Base-by-base conservation (phyloP, 2,113 vertebrate genomes). In the Tiliqua scincoides region DNA sequence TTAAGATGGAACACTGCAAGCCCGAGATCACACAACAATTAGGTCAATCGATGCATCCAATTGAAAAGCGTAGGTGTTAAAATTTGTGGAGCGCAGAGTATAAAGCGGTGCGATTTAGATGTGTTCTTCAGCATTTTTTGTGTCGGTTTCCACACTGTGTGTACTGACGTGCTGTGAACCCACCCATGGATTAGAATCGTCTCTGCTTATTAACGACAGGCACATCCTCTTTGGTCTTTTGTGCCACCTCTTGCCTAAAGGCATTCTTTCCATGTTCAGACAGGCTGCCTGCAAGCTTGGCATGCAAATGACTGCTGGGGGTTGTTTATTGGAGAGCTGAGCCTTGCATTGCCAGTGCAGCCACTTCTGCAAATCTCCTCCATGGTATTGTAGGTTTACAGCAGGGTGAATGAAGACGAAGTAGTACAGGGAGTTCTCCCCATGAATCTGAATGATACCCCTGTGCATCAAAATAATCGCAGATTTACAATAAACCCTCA, bases 251-350 rank as follows among this genome's bases (percentile, higher is more conserved):
- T 52, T 54, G 74, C 67, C 67, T 83, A 35, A 72, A 63, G 81
- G 82, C 83, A 81, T 74, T 48, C 62, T 61, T 48, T 30, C 65
- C 73, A 48, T 68, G 77, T 83, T 84, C 82, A 84, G 57, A 62
- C 57, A 72, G 67, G 35, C 78, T 37, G 71, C 63, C 70, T 77
- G 52, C 72, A 70, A 61, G 79, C 80, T 52, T 76, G 73, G 73
- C 72, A 87, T 71, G 68, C 37, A 48, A 32, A 80, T 76, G 54
- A 61, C 77, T 59, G 27, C 52, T 20, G 40, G 25, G 37, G 65
- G 21, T 81, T 67, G 68, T 67, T 81, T 79, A 65, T 81, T 15
- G 2, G 63, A 82, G 82, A 78, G 54, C 37, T 54, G 74, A 61
- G 23, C 4, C 30, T 21, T 59, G 78, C 35, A n/a, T 67, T 30